These are phyloP conservation scores for Montipora sp. DNA, from an alignment of 64 coral and sea anemone genomes.

Conservation along the genomic window DNA sequence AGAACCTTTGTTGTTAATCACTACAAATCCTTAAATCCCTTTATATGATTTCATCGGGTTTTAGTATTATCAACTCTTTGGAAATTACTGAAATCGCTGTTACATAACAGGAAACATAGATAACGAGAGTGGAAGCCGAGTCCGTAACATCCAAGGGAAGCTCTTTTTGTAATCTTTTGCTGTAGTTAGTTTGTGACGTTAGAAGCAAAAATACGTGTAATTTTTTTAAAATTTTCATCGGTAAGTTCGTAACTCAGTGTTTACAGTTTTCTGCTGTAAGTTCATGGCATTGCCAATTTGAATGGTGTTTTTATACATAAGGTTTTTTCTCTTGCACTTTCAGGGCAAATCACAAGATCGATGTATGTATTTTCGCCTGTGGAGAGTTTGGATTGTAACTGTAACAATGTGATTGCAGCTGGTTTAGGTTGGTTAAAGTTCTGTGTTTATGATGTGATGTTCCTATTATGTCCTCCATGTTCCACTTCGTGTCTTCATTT, in stretches of 20 bases:
- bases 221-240: too few species aligned
- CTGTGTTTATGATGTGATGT: neutral
- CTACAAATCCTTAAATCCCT: neutral
- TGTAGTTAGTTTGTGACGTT: too few species aligned
- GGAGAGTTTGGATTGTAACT: slow-evolving; percentile 80
- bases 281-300: neutral
- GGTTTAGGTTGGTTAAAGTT: slow-evolving; percentile 85
- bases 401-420: slow-evolving; percentile 63
- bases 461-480: neutral
- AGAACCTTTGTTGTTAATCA: neutral
- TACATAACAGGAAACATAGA: neutral
- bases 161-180: too few species aligned
- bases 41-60: neutral
- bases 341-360: slow-evolving; percentile 85
- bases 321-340: neutral
- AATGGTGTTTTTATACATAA: neutral
- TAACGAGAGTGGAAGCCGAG: too few species aligned
- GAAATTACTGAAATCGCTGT: neutral
- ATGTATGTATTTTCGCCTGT: slow-evolving; percentile 95
- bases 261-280: neutral
- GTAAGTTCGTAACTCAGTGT: neutral
- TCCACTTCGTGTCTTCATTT: neutral
- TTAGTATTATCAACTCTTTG: neutral
- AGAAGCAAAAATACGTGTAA: too few species aligned
- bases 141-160: too few species aligned